Percentiles rank a stretch among this genome's conserved stretches.
phyloP scores from a whole-genome alignment of 2,797 vertebrate genomes.

The Fundulus diaphanus region DNA sequence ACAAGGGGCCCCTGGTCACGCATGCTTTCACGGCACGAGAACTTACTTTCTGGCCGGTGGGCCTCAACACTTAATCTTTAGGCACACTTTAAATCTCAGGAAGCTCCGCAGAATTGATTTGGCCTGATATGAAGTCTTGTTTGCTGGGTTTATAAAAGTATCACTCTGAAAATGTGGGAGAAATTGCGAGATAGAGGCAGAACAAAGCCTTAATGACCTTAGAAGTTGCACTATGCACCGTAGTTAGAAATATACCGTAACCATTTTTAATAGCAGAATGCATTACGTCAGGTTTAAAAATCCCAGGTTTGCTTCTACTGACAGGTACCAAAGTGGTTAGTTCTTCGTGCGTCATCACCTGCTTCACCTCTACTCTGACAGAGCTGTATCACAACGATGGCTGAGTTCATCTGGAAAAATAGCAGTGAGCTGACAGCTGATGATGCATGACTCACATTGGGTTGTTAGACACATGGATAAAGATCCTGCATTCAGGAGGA shows the following conservation, averaged over 20 bases:
- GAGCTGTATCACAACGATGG: constrained; percentile 34
- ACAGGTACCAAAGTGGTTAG: constrained; percentile 33
- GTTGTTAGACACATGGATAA: constrained; percentile 10
- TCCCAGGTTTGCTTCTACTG: constrained; percentile 3
- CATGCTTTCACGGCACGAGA: constrained; percentile 25
- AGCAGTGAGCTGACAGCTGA: constrained; percentile 27
- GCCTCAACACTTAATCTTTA: constrained; percentile 33
- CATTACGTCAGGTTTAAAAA: constrained; percentile 26
- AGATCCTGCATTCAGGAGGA: constrained; percentile 15
- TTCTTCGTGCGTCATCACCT: constrained; percentile 39
- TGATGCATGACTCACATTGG: constrained; percentile 26
- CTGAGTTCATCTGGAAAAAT: constrained; percentile 50
- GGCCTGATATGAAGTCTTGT: constrained; percentile 5
- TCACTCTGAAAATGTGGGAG: constrained; percentile 2
- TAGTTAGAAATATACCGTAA: neutral
- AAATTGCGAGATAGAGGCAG: neutral
- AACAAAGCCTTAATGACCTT: constrained; percentile 12
- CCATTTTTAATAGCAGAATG: neutral
- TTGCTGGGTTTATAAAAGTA: constrained; percentile 1
- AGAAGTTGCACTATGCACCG: neutral
- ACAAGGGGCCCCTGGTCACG: constrained; percentile 32
- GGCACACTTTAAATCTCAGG: constrained; percentile 15
- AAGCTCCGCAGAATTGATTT: constrained; percentile 29
- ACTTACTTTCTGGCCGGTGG: constrained; percentile 14
- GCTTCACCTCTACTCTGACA: constrained; percentile 31